Evolutionary conservation across 2,113 vertebrate genomes (phyloP).

Genomic region (Mixornis gularis): DNA sequence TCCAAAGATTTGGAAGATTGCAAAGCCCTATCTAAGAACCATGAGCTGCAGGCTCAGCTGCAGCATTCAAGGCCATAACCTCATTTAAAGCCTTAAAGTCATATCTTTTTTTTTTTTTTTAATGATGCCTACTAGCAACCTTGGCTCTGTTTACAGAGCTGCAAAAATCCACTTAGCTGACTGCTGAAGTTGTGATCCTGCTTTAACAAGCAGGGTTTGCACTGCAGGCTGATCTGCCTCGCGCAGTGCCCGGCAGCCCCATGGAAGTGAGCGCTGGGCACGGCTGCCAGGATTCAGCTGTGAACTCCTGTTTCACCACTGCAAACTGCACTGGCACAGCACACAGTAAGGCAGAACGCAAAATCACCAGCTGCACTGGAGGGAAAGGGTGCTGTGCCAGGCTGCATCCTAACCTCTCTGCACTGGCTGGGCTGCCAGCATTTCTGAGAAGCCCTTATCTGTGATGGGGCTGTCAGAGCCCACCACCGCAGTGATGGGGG

Average conservation of each 20-base stretch:
- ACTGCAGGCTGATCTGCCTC: not conserved
- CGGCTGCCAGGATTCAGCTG: not conserved
- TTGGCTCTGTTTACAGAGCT: not conserved
- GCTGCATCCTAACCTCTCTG: not conserved
- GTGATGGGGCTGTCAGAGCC: not conserved
- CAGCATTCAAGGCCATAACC: not conserved
- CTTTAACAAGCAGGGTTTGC: not conserved
- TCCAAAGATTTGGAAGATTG: not conserved
- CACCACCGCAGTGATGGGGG: accelerated
- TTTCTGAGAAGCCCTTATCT: not conserved
- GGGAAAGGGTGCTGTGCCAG: not conserved
- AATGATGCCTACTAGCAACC: not conserved
- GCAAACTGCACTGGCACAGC: not conserved
- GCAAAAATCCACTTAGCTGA: not conserved
- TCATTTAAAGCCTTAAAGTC: not conserved
- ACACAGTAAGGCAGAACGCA: not conserved
- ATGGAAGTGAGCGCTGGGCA: not conserved
- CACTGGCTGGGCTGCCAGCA: not conserved
- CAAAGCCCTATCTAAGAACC: not conserved
- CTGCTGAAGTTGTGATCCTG: not conserved
- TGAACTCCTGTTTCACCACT: not conserved
- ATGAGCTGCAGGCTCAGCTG: not conserved
- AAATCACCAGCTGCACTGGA: not conserved
- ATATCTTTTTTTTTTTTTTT: not conserved
- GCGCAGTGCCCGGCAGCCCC: not conserved